These are phyloP conservation scores for Lampropteryx suffumata DNA, from an alignment of 2,888 invertebrate species.

Conservation along the genomic window DNA sequence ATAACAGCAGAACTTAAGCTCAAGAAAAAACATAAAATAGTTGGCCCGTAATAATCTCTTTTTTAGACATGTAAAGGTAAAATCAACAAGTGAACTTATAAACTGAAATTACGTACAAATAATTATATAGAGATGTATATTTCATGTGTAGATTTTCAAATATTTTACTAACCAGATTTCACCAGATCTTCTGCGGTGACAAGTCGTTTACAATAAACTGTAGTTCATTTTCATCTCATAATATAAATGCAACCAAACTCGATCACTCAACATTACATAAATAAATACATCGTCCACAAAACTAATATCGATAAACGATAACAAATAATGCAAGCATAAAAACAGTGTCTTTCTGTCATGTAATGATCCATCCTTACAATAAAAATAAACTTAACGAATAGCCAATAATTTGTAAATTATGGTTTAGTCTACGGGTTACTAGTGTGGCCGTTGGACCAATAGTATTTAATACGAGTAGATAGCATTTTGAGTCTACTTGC, in stretches of 20 bases:
- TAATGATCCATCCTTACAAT: constrained; percentile 15
- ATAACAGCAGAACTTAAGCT: constrained; percentile 9
- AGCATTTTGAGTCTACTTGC: too few species aligned
- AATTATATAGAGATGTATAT: constrained; percentile 1
- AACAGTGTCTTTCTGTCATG: constrained; percentile 19
- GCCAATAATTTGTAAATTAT: constrained; percentile 10
- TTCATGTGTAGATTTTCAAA: neutral
- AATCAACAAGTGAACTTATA: constrained; percentile 14
- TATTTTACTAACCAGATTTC: too few species aligned
- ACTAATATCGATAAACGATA: constrained; percentile 18
- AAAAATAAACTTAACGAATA: constrained; percentile 19
- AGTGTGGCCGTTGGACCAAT: too few species aligned
- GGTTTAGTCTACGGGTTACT: too few species aligned
- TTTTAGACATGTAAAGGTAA: constrained; percentile 11
- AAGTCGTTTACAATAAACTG: neutral
- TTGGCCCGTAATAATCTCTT: constrained; percentile 25
- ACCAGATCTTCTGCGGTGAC: too few species aligned
- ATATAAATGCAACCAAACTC: constrained; percentile 70
- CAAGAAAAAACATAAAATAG: constrained; percentile 12
- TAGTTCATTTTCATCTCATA: neutral
- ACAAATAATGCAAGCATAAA: constrained; percentile 10
- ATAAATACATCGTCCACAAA: constrained; percentile 37
- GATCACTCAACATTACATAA: constrained; percentile 57
- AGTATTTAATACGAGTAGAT: too few species aligned
- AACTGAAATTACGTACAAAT: constrained; percentile 15